Base-by-base conservation (phyloP, 2,113 vertebrate species). In the Spizaetus ornatus region DNA sequence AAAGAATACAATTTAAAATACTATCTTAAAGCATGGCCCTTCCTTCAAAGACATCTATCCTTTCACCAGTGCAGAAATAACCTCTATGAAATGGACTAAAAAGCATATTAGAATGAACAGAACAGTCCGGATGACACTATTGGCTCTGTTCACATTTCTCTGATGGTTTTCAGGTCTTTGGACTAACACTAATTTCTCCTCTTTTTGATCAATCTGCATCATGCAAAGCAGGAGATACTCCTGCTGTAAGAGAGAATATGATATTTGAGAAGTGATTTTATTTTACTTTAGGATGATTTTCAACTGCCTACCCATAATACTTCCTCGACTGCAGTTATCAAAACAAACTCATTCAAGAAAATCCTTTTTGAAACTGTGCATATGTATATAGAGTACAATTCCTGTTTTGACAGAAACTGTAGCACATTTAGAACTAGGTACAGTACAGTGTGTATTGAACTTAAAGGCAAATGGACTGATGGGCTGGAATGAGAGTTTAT, bases 271-370 rank as follows among this genome's bases (percentile, higher is more conserved):
- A 82, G 23, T 69, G 10, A 85, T 82, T 82, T 94, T 66, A 79
- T 95, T 90, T 97, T 82, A 90, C 19, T 82, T 88, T 82, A 82
- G 80, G 83, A 88, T 88, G 5, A 66, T 82, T 85, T 87, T 71
- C 79, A 82, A 32, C 22, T 86, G 34, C 22, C 34, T 92, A 55
- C 13, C 12, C 53, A 40, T 45, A 81, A 61, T 74, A 66, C 27
- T 85, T 85, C 34, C 45, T 66, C 40, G 69, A 45, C 59, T 50
- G 25, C 18, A 67, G 7, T 59, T 66, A 79, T 58, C 61, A 92
- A 93, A 94, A 48, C 34, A 93, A 71, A 66, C 9, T 9, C 59
- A 62, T 40, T 48, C 55, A 67, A 76, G 38, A 92, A 92, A 94
- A 88, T 47, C 3, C 7, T 85, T 85, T 79, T 63, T 20, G 13